These are phyloP conservation scores for Betta splendens DNA, from an alignment of 2,797 vertebrate species.

Conservation along the genomic window DNA sequence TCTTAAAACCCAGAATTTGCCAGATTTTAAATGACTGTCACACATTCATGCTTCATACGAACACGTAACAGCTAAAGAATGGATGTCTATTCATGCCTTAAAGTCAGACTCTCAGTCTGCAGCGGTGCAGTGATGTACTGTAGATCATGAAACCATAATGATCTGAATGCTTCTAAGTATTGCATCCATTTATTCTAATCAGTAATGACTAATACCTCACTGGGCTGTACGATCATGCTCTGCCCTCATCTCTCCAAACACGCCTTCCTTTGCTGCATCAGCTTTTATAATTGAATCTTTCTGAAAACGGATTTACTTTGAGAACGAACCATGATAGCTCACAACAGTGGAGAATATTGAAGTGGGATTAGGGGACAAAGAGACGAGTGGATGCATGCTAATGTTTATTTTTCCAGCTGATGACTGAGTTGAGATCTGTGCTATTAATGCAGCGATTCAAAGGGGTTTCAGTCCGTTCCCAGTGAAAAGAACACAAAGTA, in stretches of 20 bases:
- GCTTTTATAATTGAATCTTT: conserved; percentile 24
- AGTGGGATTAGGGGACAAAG: conserved; percentile 51
- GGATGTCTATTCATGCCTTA: too few relatives aligned
- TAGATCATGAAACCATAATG: neutral
- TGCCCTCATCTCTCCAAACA: neutral
- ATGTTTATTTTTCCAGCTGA: conserved; percentile 48
- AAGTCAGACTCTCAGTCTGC: too few relatives aligned
- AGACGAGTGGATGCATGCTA: conserved; percentile 48
- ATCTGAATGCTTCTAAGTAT: too few relatives aligned
- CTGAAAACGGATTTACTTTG: conserved; percentile 27
- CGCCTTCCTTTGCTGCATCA: conserved; percentile 24
- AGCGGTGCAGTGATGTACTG: too few relatives aligned
- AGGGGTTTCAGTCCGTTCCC: conserved; percentile 22
- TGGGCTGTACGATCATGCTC: neutral
- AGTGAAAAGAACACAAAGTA: conserved; percentile 12
- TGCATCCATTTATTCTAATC: too few relatives aligned
- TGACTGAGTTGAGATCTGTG: conserved; percentile 29
- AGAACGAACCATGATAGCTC: conserved; percentile 26
- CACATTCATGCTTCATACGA: too few relatives aligned
- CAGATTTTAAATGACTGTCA: too few relatives aligned
- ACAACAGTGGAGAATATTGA: conserved; percentile 45
- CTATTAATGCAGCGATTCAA: conserved; percentile 32
- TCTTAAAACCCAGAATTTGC: too few relatives aligned
- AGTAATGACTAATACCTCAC: too few relatives aligned
- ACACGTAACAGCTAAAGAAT: too few relatives aligned